Evolutionary conservation across 37 sponge, comb jelly and placozoan species (phyloP).

Genomic region (Haliclona indistincta): DNA sequence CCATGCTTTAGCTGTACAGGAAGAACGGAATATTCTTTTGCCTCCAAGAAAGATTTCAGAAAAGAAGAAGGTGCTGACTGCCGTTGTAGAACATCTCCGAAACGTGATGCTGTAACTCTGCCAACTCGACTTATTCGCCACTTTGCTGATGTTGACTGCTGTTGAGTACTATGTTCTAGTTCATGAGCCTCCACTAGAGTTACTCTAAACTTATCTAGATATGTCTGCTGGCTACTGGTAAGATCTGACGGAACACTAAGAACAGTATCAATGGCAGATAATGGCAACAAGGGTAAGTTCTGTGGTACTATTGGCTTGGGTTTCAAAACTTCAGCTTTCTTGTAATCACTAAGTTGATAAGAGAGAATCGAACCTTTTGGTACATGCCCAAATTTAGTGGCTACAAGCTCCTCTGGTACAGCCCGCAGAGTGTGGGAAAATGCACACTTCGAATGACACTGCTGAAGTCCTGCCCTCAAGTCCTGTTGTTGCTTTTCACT

Average conservation of each 20-base stretch:
- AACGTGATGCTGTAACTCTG: conserved; percentile 7
- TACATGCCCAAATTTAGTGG: neutral
- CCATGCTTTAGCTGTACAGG: neutral
- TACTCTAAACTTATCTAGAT: neutral
- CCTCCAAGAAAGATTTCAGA: neutral
- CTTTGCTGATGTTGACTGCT: neutral
- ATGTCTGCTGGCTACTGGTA: neutral
- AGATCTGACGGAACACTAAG: neutral
- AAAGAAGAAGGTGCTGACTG: too few species aligned
- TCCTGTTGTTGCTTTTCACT: neutral
- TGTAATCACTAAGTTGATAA: neutral
- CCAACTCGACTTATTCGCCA: neutral
- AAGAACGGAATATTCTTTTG: neutral
- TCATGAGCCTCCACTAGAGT: neutral
- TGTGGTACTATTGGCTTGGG: neutral
- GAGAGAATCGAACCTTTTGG: neutral
- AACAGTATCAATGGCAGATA: neutral
- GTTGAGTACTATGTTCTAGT: conserved; percentile 7
- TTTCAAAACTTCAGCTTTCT: neutral
- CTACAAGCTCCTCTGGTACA: neutral
- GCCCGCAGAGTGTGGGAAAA: too few species aligned
- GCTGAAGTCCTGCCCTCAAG: too few species aligned
- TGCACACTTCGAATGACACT: too few species aligned
- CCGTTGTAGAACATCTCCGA: too few species aligned
- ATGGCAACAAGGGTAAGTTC: neutral